phyloP scores from a whole-genome alignment of 2,888 invertebrate species.

The Athripsodes cinereus region DNA sequence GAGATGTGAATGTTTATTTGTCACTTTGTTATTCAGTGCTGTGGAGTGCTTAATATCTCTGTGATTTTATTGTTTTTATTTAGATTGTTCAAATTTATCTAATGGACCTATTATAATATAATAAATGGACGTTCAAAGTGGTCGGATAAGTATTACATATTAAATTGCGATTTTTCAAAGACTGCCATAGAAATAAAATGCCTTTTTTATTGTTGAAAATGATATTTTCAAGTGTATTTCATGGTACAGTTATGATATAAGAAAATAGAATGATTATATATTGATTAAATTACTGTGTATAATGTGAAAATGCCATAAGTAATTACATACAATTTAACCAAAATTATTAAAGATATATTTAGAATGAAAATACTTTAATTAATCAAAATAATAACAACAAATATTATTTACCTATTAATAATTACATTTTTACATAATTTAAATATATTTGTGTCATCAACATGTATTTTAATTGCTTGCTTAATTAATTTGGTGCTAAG shows the following conservation, averaged over 20 bases:
- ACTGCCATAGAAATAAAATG: slow-evolving; percentile 27
- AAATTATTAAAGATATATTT: no score
- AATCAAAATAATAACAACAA: no score
- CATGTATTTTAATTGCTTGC: no score
- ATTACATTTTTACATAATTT: no score
- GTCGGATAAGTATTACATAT: not conserved
- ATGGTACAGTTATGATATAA: not conserved
- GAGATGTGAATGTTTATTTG: not conserved
- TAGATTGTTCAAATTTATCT: not conserved
- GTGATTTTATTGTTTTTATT: slow-evolving; percentile 8
- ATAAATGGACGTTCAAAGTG: not conserved
- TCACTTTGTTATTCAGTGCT: not conserved
- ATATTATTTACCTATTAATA: no score
- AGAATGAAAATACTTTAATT: no score
- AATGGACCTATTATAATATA: not conserved
- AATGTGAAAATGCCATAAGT: no score
- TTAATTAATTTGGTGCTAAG: no score
- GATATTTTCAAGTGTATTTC: not conserved
- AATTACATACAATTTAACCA: no score
- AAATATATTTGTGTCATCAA: no score
- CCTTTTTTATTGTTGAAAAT: slow-evolving; percentile 19
- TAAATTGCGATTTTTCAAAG: slow-evolving; percentile 21
- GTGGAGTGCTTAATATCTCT: slow-evolving; percentile 6
- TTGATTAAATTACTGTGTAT: no score
- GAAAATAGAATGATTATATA: not conserved